phyloP scores from a whole-genome alignment of 2,113 vertebrate species.

The Athene noctua region DNA sequence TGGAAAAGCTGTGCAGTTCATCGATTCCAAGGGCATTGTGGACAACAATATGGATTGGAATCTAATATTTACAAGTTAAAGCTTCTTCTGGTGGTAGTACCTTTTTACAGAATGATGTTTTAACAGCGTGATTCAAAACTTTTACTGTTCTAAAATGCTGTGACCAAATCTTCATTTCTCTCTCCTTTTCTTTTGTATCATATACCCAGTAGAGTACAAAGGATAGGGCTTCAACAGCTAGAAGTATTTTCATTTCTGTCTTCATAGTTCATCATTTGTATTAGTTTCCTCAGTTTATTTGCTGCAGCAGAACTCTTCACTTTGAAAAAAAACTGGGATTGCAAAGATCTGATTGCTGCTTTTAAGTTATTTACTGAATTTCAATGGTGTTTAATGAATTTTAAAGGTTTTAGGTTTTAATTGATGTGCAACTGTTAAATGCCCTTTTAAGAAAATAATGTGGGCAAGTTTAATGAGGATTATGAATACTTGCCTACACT shows the following conservation, averaged over 20 bases:
- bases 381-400: background rate
- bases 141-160: background rate
- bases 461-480: background rate
- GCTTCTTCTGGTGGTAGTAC: background rate
- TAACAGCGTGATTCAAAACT: background rate
- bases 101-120: constrained; percentile 18
- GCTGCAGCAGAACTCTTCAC: background rate
- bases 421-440: background rate
- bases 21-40: constrained; percentile 38
- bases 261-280: background rate
- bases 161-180: background rate
- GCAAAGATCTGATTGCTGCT: background rate
- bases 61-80: constrained; percentile 62
- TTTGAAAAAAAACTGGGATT: background rate
- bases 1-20: constrained; percentile 35
- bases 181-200: background rate
- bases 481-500: background rate
- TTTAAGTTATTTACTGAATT: background rate
- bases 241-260: background rate
- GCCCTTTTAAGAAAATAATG: background rate
- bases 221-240: background rate
- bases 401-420: background rate
- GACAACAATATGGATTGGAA: constrained; percentile 52
- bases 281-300: background rate
- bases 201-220: background rate